Percentiles rank a stretch among this genome's conserved stretches.
These are phyloP conservation scores for Podocnemis expansa DNA, from an alignment of 2,113 vertebrate species.

Conservation along the genomic window DNA sequence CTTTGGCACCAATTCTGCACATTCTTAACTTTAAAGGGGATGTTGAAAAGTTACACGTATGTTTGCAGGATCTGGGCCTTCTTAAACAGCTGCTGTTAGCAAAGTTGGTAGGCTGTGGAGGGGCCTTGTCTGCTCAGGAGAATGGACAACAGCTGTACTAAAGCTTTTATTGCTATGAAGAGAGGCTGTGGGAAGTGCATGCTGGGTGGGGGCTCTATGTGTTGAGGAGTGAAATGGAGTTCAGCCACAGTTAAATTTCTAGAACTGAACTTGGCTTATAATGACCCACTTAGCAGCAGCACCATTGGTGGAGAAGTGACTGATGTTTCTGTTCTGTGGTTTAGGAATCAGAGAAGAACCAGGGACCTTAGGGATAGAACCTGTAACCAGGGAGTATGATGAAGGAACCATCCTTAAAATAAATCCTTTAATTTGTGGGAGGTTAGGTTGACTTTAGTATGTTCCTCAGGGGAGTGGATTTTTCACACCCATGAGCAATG, in stretches of 20 bases:
- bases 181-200: not conserved
- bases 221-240: not conserved
- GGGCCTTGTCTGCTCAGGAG: not conserved
- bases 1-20: not conserved
- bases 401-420: not conserved
- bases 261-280: not conserved
- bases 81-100: not conserved
- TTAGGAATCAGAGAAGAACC: fast-evolving
- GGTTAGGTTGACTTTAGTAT: not conserved
- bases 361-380: not conserved
- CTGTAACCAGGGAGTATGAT: not conserved
- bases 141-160: not conserved
- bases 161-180: not conserved
- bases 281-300: not conserved
- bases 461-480: not conserved
- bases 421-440: not conserved
- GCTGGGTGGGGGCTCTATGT: not conserved
- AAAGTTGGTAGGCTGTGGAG: not conserved
- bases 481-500: not conserved
- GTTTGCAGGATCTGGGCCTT: not conserved
- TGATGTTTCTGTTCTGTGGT: not conserved
- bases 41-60: not conserved
- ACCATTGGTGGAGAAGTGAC: fast-evolving
- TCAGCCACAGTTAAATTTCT: not conserved
- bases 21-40: not conserved